A percentile compares a stretch with the other conserved stretches of the same genome.
phyloP scores from a whole-genome alignment of 30 jellyfish, hydroid and myxozoan species.

The Pseudorhiza aurosa region DNA sequence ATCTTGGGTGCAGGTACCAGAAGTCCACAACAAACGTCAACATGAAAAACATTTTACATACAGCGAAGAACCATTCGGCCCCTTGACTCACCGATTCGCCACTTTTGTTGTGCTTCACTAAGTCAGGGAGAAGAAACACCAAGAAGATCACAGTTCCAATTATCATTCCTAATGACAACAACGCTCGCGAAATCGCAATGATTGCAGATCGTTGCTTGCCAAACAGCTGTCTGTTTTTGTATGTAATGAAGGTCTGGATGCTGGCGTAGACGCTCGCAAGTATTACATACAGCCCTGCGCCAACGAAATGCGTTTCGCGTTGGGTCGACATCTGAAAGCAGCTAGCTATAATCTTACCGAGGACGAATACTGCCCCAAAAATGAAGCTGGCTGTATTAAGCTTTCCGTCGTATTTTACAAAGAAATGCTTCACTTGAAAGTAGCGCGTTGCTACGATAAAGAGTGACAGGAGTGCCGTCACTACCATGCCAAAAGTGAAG shows the following conservation, averaged over 20 bases:
- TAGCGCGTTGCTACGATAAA: conserved; percentile 47
- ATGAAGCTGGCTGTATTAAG: conserved; percentile 27
- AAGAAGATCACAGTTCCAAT: conserved; percentile 29
- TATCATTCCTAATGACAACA: conserved; percentile 38
- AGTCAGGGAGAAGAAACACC: conserved; percentile 45
- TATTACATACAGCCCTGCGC: conserved; percentile 58
- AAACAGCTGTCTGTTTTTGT: conserved; percentile 19
- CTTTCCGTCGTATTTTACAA: conserved; percentile 14
- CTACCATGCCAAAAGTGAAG: conserved; percentile 55
- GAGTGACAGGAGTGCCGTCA: conserved; percentile 26
- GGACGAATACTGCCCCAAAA: conserved; percentile 33
- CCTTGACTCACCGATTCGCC: conserved; percentile 62
- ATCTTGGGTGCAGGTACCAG: conserved; percentile 66
- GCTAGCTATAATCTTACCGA: conserved; percentile 43
- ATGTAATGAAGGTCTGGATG: conserved; percentile 50
- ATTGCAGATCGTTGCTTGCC: background rate
- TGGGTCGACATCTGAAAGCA: conserved; percentile 62
- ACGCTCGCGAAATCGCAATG: background rate
- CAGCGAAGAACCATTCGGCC: conserved; percentile 71
- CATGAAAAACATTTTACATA: conserved; percentile 38
- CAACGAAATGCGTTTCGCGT: conserved; percentile 47
- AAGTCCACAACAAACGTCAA: conserved; percentile 59
- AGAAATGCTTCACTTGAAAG: conserved; percentile 66
- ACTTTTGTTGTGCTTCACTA: conserved; percentile 35
- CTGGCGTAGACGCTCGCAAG: conserved; percentile 47